Evolutionary conservation across 2,797 vertebrate species (phyloP), one percentile per base, ranked within the genome.

Genomic region (Sebastes miniatus): DNA sequence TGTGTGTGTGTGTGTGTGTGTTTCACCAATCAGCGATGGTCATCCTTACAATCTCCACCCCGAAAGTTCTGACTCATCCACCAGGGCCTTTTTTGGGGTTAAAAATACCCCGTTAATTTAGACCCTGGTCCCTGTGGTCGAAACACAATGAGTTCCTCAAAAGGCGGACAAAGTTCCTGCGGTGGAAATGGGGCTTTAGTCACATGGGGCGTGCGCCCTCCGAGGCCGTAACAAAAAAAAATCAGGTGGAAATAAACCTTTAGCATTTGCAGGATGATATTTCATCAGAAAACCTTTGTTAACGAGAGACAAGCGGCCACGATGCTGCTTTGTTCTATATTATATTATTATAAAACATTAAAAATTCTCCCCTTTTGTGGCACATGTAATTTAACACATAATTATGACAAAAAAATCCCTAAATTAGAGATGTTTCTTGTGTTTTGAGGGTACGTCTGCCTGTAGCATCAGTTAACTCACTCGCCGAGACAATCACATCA

Each of bases 401-500:
- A 43, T 43, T 20, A 8, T 12, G 5, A 25, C 59, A 22, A 65
- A 34, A 31, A 13, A n/a, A 36, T 34, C 20, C 29, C 16, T 29
- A 47, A 72, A 74, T 78, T 63, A 32, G 29, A 63, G 24, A 34
- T 47, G 14, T 39, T 36, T 36, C 4, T 2, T 58, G 5, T 77
- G n/a, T 77, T 69, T 76, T 64, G 58, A 61, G 50, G 24, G 39
- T 6, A 2, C 7, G 43, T 70, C 63, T 39, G 65, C 68, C 62
- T n/a, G 50, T 29, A 69, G 63, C 68, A 22, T 65, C 27, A 8
- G 47, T 66, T 81, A 62, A 70, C 34, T 79, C 62, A 11, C 7
- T 14, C 22, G 27, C 68, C 7, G 47, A 76, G 72, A 83, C 75
- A 62, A 80, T 87, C 27, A 1, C 61, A 79, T 83, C 78, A 47